Evolutionary conservation across 2,113 vertebrate genomes (phyloP), one percentile per base, ranked within the genome.

Genomic region (Nerophis lumbriciformis): DNA sequence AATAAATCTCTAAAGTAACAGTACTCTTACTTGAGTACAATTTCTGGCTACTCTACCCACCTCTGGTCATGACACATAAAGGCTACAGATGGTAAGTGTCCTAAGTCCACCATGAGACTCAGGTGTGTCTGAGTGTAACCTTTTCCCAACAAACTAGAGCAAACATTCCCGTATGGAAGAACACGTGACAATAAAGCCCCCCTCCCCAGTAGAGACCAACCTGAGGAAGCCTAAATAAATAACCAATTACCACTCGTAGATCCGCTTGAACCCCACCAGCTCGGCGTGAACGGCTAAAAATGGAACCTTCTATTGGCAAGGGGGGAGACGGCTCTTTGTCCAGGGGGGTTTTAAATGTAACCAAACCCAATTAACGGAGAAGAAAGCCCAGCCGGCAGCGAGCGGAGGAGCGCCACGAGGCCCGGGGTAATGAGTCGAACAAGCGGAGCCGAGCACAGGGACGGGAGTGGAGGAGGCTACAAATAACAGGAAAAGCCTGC

Each of bases 291-390:
- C 64, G 36, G 81, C 83, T 85, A 88, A 88, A 90, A 88, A 87
- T 82, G 75, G 80, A 87, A 86, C 80, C 78, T 79, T 84, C 89
- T 86, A 86, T 87, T 88, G 85, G 87, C 79, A 88, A 38, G 83
- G 42, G 42, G 42, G 42, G 42, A 45, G 79, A 83, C 71, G 83
- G 86, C 81, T 86, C 87, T 73, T 86, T 86, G 80, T 88, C 88
- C 85, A 84, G 80, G 81, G 82, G 83, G 85, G 42, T 11, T 16
- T 79, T 87, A 86, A 88, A 88, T 86, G 88, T 88, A 89, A 90
- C 85, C 72, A 87, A 90, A 89, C 87, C 89, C 89, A 92, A 92
- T 92, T 91, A 92, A 90, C 83, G 69, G 69, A 88, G 84, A 88
- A 90, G 87, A 90, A 89, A 89, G 86, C 84, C 60, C 16, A 69